phyloP scores from a whole-genome alignment of 2,113 vertebrate genomes.

The Gasterosteus aculeatus region DNA sequence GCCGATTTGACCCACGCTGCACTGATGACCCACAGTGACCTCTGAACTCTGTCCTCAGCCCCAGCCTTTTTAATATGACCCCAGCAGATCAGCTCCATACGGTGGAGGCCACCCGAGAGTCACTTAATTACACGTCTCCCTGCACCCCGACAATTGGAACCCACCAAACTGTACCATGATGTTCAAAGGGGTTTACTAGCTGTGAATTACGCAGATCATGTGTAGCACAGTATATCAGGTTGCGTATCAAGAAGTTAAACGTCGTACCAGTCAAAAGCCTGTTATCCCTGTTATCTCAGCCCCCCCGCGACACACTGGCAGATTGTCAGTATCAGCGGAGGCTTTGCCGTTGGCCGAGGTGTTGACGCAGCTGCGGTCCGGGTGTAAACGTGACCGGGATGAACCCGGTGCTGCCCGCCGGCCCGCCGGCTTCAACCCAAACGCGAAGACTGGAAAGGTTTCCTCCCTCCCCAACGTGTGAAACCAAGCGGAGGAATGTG shows the following conservation, averaged over 20 bases:
- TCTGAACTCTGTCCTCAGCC: constrained; percentile 38
- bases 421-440: constrained; percentile 9
- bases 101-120: constrained; percentile 19
- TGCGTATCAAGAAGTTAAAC: no score
- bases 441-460: constrained; percentile 45
- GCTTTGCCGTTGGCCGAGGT: constrained; percentile 1
- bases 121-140: constrained; percentile 24
- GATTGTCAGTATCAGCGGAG: constrained; percentile 39
- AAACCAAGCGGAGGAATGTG: constrained; percentile 33
- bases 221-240: background rate
- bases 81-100: constrained; percentile 46
- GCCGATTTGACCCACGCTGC: constrained; percentile 16
- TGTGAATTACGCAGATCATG: background rate
- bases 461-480: constrained; percentile 24
- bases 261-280: constrained; percentile 2
- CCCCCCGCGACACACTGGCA: background rate
- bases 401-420: constrained; percentile 30
- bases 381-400: constrained; percentile 61
- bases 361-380: constrained; percentile 76
- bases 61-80: constrained; percentile 23
- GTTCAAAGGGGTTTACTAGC: constrained; percentile 2
- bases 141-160: background rate
- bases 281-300: constrained; percentile 20
- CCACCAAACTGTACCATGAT: constrained; percentile 10
- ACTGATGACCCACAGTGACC: constrained; percentile 32